Evolutionary conservation across 1,140 invertebrate species (phyloP).

Genomic region (Lepidurus packardi): DNA sequence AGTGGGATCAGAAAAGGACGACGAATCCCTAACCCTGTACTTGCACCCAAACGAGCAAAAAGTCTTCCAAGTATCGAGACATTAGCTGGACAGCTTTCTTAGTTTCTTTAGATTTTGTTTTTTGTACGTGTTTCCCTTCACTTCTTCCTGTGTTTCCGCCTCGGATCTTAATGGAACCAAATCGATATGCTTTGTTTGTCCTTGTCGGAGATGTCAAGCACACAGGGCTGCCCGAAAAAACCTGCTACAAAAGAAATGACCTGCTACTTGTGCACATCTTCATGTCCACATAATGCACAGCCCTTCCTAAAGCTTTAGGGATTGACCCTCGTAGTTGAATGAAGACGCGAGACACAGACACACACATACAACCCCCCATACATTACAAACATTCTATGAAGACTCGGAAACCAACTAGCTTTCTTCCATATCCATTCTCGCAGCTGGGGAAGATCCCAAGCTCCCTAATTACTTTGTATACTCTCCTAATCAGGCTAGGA

Average conservation of each 20-base stretch:
- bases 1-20: not conserved
- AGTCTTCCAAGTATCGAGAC: not conserved
- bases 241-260: not conserved
- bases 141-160: not conserved
- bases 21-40: not conserved
- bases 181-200: conserved; percentile 9
- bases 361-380: not conserved
- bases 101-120: no score
- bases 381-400: not conserved
- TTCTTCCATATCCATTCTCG: not conserved
- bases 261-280: not conserved
- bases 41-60: not conserved
- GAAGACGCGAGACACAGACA: not conserved
- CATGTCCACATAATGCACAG: not conserved
- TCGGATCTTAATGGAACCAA: not conserved
- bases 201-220: not conserved
- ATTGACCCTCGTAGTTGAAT: not conserved
- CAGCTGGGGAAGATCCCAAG: not conserved
- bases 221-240: not conserved
- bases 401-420: not conserved
- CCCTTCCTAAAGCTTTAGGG: not conserved
- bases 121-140: not conserved
- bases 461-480: not conserved
- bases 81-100: not conserved
- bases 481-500: not conserved